Base-by-base conservation (phyloP, 2,888 invertebrate species). In the Drosophila recens region DNA sequence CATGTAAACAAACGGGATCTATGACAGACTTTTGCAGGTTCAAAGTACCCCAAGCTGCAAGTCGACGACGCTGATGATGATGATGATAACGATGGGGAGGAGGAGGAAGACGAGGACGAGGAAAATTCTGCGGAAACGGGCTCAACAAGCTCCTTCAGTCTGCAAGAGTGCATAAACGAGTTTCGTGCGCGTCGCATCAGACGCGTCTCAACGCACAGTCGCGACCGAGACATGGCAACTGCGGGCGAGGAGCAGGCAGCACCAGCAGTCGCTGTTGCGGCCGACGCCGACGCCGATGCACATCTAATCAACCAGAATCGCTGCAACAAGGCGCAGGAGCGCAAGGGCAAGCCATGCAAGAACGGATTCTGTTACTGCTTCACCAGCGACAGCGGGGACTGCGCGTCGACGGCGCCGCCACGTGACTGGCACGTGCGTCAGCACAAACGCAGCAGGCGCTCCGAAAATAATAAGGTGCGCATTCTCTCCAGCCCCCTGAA, bases 291-390 rank as follows among this genome's bases (percentile, higher is more conserved):
- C n/a, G 75, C 80, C 0, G 91, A 92, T 54, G 81, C 79, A 8
- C 91, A 91, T 61, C 65, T 92, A 67, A 92, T 92, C 15, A 90
- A 90, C 59, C 92, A 92, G 67, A 92, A 92, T 77, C 80, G 89
- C 27, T 88, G 90, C 53, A 92, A 92, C 58, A 92, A 91, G 67
- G 88, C 87, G 5, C 91, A 91, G 30, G 92, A 92, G 59, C 88
- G 92, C 10, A 90, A 86, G 64, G 90, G 82, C 13, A 93, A 92
- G 45, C 93, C 92, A 1, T 93, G 93, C 67, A 82, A 90, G 67
- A 90, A 92, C 68, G 93, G 93, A 11, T 91, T 92, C 65, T 93
- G 93, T 53, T 93, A 92, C 59, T 93, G 93, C 67, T 93, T 92
- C 72, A 92, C 92, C 23, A 92, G 92, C 69, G 92, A 93, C 79